Evolutionary conservation across 2,888 invertebrate genomes (phyloP), one percentile per base, ranked within the genome.

Genomic region (Drosophila algonquin): DNA sequence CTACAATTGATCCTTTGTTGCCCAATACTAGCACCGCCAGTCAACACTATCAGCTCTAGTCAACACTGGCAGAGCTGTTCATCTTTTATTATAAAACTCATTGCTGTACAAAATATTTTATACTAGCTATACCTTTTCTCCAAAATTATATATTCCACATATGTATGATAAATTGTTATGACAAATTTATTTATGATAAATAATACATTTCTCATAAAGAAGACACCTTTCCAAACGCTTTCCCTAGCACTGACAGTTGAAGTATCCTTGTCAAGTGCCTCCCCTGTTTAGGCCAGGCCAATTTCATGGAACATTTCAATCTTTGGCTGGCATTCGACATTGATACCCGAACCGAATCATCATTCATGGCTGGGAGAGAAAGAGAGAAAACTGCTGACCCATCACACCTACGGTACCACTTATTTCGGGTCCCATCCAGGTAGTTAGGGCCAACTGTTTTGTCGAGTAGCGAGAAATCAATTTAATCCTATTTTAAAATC

Each of bases 401-500:
- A 83, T 84, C 61, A 24, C 68, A 62, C 61, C 67, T 46, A 60
- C 73, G 40, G 62, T 12, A 45, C 56, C 8, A 51, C 24, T 27
- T 40, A 12, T 27, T 52, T n/a, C 2, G 21, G 46, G 3, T 8
- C 9, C 48, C n/a, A 9, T 14, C 40, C 73, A 73, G 73, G 71
- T 71, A 71, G 55, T 50, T 58, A n/a, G 40, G 32, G 30, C 6
- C 47, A 30, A 47, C 32, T 47, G 54, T 16, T 16, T 50, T 27
- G 60, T 78, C 65, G 75, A 80, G 84, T 82, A 87, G 88, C 86
- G 75, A 63, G 75, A 88, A 87, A 87, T 85, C 88, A 85, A 87
- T 87, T 84, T 85, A 84, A 84, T 82, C 84, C 86, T 63, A 82
- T 87, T 84, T 87, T 68, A 63, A 77, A 80, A 72, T 81, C 76